These are phyloP conservation scores for Acropora yongei DNA, from an alignment of 64 coral and sea anemone species.

Conservation along the genomic window DNA sequence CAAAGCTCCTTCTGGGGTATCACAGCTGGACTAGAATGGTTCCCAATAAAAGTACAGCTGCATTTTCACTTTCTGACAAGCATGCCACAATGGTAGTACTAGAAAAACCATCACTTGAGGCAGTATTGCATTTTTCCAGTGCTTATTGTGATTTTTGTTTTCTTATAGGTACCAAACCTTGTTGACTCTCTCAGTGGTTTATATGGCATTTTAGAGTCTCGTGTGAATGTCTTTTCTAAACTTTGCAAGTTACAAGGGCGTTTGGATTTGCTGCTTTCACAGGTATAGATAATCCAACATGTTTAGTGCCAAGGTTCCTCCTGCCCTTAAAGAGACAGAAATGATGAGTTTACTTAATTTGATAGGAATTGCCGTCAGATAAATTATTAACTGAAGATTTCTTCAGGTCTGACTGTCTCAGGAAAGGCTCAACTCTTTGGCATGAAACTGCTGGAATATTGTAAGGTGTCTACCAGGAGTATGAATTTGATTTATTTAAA, in stretches of 20 bases:
- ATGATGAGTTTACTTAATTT: conserved; percentile 65
- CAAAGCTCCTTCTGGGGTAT: too few relatives aligned
- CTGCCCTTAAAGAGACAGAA: background rate
- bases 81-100: too few relatives aligned
- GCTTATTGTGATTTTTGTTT: background rate
- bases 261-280: conserved; percentile 90
- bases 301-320: too few relatives aligned
- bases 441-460: too few relatives aligned
- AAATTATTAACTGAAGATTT: conserved; percentile 76
- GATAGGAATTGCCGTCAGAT: conserved; percentile 99
- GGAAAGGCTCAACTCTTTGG: background rate
- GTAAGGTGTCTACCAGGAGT: too few relatives aligned
- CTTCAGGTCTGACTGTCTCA: conserved; percentile 64
- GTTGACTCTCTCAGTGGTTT: conserved; percentile 84
- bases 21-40: too few relatives aligned
- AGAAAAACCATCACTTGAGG: too few relatives aligned
- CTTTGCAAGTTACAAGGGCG: conserved; percentile 97
- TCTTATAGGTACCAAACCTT: conserved; percentile 82
- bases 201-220: conserved; percentile 92
- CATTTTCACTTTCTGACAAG: too few relatives aligned
- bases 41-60: too few relatives aligned
- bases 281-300: conserved; percentile 51
- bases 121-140: background rate
- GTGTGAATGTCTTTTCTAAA: conserved; percentile 79
- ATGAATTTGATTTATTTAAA: too few relatives aligned